Base-by-base conservation (phyloP, 1,140 invertebrate species). In the Drosophila navojoa region DNA sequence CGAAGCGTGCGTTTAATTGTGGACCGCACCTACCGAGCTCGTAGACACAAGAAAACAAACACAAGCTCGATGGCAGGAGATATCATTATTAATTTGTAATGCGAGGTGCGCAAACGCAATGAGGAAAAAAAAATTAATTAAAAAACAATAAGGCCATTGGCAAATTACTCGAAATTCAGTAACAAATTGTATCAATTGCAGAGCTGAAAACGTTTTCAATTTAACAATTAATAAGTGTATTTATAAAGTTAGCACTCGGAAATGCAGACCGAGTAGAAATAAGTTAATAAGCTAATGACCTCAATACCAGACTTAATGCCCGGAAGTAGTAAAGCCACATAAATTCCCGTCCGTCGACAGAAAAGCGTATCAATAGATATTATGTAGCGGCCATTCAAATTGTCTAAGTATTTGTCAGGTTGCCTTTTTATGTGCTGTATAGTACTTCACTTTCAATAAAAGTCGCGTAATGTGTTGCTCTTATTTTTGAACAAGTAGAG, bases 1-100 rank as follows among this genome's bases (percentile, higher is more conserved):
- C 40, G 22, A 44, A 64, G 67, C 72, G 62, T 76, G 68, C 60
- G 52, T 72, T 76, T 77, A 73, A 79, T 72, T 71, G 52, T 70
- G 35, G 11, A 66, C 71, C 76, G 52, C 81, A 77, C 81, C 81
- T 60, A 70, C 32, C 42, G 19, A 66, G 61, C 7, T 42, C 27
- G 57, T 52, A 76, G 27, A 50, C 45, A 58, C 32, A 55, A 59
- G 66, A 77, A 77, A 32, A 32, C 6, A 77, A 32, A 32, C 6
- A 32, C 66, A 42, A 71, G 76, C 35, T 75, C 60, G 50, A n/a
- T 47, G 38, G 22, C n/a, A 13, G 40, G n/a, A 25, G 13, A 59
- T 59, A 47, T 16, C n/a, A 32, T 47, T 13, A 32, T 45, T 45
- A 16, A 45, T 22, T 25, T 57, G 13, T 1, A 57, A 25, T 19